Base-by-base conservation (phyloP, 2,888 invertebrate species). In the Chironomus tentans region DNA sequence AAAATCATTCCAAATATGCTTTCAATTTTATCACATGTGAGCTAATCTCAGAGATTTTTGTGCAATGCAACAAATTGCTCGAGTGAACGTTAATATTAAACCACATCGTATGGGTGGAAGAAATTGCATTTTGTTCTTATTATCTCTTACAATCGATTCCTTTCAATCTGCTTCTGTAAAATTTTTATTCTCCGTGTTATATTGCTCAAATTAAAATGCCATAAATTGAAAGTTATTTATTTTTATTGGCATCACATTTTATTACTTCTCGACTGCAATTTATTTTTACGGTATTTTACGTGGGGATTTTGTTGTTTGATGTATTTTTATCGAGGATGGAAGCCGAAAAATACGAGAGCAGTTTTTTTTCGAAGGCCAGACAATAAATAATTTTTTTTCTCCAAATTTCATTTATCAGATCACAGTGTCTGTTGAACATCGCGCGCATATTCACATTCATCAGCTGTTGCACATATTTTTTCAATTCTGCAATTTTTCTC, bases 141-240 rank as follows among this genome's bases (percentile, higher is more conserved):
- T 18, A 56, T 18, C 56, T 56, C 18, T 38, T 10, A 10, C 38
- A 38, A 38, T 38, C 38, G 38, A 38, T 38, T 38, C 38, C 38
- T 38, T 18, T 56, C 56, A 56, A 56, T 56, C 56, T 56, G 56
- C 56, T 56, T n/a, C 56, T 56, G 56, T 15, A 38, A 38, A 38
- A 38, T 38, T 38, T 38, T 38, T 18, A 56, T 56, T 56, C 56
- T 18, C 56, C 56, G 18, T 24, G 13, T 65, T 24, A 65, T 62
- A 73, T 62, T 62, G 62, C 62, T 65, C 72, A 62, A 38, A 73
- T 73, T 73, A 73, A 73, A 73, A 73, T 46, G 61, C 72, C 72
- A 73, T 73, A 73, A 73, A 73, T 73, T 62, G 72, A 73, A 62
- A 73, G 72, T 73, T 73, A 73, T 73, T 73, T 73, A 73, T 73